phyloP scores from a whole-genome alignment of 2,888 invertebrate genomes.

The Eilema griseolum region DNA sequence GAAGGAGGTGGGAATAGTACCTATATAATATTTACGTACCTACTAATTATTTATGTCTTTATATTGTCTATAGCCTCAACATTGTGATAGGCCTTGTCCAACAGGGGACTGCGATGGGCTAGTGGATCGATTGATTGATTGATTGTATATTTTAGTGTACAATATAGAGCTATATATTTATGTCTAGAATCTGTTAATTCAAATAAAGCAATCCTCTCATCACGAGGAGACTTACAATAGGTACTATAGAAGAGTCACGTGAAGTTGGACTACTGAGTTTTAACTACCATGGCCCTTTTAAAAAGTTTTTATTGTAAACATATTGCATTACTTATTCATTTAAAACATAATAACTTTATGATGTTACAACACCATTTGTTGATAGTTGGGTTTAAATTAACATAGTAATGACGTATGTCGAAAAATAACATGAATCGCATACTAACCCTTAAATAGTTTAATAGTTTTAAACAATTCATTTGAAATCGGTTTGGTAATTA shows the following conservation, averaged over 20 bases:
- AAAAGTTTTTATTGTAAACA: conserved; percentile 5
- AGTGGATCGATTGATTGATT: too few relatives aligned
- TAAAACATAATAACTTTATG: conserved; percentile 7
- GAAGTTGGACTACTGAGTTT: background rate
- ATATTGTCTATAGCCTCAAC: too few relatives aligned
- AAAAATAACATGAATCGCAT: conserved; percentile 19
- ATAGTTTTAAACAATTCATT: background rate
- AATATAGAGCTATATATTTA: too few relatives aligned
- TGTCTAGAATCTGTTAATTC: background rate
- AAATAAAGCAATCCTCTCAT: background rate
- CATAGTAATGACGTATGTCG: conserved; percentile 28
- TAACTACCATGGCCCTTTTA: background rate
- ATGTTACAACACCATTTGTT: conserved; percentile 3
- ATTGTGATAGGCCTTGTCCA: too few relatives aligned
- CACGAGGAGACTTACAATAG: background rate
- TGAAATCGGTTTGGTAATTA: background rate
- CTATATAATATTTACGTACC: too few relatives aligned
- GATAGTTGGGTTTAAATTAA: conserved; percentile 15
- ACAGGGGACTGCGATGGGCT: too few relatives aligned
- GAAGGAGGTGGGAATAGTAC: too few relatives aligned
- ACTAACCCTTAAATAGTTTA: conserved; percentile 9
- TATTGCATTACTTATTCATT: conserved; percentile 10
- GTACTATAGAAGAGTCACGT: background rate
- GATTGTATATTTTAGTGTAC: too few relatives aligned
- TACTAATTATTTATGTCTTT: too few relatives aligned